Percentiles rank a stretch among this genome's conserved stretches.
These are phyloP conservation scores for Myiotriccus ornatus DNA, from an alignment of 2,797 vertebrate species.

Conservation along the genomic window DNA sequence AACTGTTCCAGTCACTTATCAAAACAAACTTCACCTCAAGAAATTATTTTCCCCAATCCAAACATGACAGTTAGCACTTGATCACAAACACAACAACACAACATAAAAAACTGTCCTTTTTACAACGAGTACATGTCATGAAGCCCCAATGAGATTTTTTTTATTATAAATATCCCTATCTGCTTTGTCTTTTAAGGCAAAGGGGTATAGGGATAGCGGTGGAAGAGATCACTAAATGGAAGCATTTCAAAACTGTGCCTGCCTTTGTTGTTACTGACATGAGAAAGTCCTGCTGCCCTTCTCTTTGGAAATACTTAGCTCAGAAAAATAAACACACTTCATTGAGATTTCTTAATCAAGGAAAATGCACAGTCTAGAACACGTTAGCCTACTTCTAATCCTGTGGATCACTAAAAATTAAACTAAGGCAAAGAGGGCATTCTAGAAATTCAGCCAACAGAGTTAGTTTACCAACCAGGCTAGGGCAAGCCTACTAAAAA, in stretches of 20 bases:
- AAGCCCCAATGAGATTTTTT: not conserved
- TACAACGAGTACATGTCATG: fast-evolving
- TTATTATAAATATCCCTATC: not conserved
- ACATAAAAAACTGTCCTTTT: not conserved
- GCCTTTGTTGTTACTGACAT: not conserved
- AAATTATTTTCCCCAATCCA: not conserved
- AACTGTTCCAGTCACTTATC: not conserved
- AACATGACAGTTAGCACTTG: not conserved
- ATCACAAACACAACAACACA: not conserved
- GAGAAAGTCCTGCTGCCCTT: not conserved
- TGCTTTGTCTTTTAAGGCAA: not conserved
- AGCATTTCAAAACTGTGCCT: not conserved
- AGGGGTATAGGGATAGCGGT: fast-evolving
- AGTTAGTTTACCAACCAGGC: not conserved
- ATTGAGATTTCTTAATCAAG: not conserved
- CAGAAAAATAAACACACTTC: not conserved
- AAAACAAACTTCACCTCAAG: not conserved
- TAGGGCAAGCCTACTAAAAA: not conserved
- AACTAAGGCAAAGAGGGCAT: fast-evolving
- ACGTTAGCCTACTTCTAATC: not conserved
- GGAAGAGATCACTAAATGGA: not conserved
- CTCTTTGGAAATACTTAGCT: not conserved
- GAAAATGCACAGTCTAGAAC: not conserved
- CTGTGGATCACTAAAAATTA: not conserved
- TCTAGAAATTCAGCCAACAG: not conserved